Conservation (phyloP, 2,888 invertebrate genomes). For the Spicauda simplicius region DNA sequence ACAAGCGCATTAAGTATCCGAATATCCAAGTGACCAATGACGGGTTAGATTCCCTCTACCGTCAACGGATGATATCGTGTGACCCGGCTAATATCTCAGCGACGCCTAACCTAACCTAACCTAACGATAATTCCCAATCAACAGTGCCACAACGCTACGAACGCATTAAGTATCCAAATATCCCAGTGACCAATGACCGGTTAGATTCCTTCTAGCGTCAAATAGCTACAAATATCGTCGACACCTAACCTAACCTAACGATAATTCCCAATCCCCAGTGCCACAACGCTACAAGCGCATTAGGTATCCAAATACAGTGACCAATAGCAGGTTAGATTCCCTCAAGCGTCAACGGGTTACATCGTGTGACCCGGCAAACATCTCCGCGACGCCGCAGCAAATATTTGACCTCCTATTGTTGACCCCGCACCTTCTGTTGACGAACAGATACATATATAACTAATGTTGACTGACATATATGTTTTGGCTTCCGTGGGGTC, state of each 20-base stretch:
- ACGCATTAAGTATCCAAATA: background rate
- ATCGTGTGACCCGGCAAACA: slow-evolving; percentile 57
- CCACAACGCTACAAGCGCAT: background rate
- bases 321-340: slow-evolving; percentile 8
- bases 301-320: slow-evolving; percentile 5
- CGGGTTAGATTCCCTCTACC: no score
- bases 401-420: slow-evolving; percentile 77
- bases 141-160: background rate
- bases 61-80: no score
- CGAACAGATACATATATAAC: slow-evolving; percentile 13
- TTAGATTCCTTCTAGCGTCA: slow-evolving; percentile 38
- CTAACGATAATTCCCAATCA: background rate
- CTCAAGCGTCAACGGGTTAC: slow-evolving; percentile 45
- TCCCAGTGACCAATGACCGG: background rate
- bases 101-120: no score
- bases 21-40: slow-evolving; percentile 2
- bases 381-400: slow-evolving; percentile 55
- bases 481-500: background rate
- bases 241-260: no score
- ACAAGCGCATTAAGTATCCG: background rate
- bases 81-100: no score
- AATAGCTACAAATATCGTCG: slow-evolving; percentile 47
- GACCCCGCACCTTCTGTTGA: slow-evolving; percentile 65
- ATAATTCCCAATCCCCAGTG: background rate
- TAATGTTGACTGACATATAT: slow-evolving; percentile 10